Percentiles rank a stretch among this genome's conserved stretches.
Conservation (phyloP, 2,797 vertebrate genomes). For the Xenopus petersii region DNA sequence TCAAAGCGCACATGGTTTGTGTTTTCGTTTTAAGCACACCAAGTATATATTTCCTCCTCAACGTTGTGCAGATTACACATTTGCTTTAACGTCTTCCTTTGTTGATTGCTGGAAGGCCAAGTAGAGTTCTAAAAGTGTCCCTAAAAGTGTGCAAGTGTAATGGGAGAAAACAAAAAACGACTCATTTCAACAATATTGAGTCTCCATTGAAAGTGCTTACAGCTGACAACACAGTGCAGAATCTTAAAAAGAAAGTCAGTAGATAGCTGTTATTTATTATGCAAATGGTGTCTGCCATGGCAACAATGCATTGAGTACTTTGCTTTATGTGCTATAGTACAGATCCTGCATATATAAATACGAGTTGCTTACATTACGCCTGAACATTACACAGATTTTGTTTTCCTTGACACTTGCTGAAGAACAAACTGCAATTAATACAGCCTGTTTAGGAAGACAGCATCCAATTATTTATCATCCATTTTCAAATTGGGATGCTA, state of each 20-base stretch:
- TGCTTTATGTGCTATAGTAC: conserved; percentile 63
- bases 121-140: conserved; percentile 9
- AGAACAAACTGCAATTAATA: conserved; percentile 76
- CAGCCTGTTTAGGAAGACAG: conserved; percentile 71
- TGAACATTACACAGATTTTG: conserved; percentile 70
- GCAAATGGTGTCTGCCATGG: conserved; percentile 69
- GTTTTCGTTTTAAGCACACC: background rate
- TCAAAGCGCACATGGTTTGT: background rate
- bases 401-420: conserved; percentile 73
- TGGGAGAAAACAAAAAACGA: conserved; percentile 57
- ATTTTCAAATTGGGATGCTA: conserved; percentile 71
- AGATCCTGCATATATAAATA: conserved; percentile 65
- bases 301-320: conserved; percentile 65
- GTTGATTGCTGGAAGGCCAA: conserved; percentile 5
- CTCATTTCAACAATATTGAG: conserved; percentile 61
- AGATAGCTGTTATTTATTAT: conserved; percentile 74
- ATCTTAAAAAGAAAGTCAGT: conserved; percentile 69
- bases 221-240: conserved; percentile 67
- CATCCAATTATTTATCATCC: conserved; percentile 75
- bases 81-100: conserved; percentile 1
- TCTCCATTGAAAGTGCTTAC: conserved; percentile 58
- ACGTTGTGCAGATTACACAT: conserved; percentile 6
- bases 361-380: conserved; percentile 60
- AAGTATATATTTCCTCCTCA: conserved; percentile 7
- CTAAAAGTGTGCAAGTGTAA: conserved; percentile 45